Conservation (phyloP, 2,113 vertebrate species). For the Sphaerodactylus townsendi region DNA sequence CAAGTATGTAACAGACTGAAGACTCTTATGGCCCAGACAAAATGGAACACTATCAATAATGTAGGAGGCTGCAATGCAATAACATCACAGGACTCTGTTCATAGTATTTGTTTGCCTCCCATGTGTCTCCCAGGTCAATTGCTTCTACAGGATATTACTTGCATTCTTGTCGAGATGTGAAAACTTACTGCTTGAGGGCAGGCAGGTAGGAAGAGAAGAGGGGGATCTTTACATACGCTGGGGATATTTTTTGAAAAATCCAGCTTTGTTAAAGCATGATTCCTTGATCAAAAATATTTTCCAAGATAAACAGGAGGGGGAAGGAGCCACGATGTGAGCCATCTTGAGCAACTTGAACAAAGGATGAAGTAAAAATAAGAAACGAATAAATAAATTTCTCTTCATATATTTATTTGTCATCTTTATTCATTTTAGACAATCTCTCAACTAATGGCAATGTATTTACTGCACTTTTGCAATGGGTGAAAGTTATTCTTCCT, state of each 20-base stretch:
- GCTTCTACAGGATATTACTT: slow-evolving; percentile 8
- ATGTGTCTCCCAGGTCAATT: not conserved
- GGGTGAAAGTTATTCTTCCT: too few relatives aligned
- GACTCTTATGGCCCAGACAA: not conserved
- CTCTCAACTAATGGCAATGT: too few relatives aligned
- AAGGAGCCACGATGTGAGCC: too few relatives aligned
- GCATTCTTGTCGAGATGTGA: slow-evolving; percentile 13
- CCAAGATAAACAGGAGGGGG: too few relatives aligned
- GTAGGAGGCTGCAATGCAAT: not conserved
- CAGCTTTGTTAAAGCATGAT: not conserved
- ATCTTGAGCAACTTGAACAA: too few relatives aligned
- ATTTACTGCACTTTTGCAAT: too few relatives aligned
- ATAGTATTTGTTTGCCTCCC: not conserved
- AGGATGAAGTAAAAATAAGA: too few relatives aligned
- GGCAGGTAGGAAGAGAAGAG: not conserved
- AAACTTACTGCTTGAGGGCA: not conserved
- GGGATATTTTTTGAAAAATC: not conserved
- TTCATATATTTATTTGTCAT: too few relatives aligned
- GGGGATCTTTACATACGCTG: not conserved
- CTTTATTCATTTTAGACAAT: too few relatives aligned
- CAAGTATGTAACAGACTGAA: not conserved
- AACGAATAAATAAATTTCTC: too few relatives aligned
- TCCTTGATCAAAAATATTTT: not conserved
- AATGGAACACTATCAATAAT: not conserved
- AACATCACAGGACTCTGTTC: not conserved